phyloP scores from a whole-genome alignment of 1,140 invertebrate species.

The Drosophila nigromelanica region DNA sequence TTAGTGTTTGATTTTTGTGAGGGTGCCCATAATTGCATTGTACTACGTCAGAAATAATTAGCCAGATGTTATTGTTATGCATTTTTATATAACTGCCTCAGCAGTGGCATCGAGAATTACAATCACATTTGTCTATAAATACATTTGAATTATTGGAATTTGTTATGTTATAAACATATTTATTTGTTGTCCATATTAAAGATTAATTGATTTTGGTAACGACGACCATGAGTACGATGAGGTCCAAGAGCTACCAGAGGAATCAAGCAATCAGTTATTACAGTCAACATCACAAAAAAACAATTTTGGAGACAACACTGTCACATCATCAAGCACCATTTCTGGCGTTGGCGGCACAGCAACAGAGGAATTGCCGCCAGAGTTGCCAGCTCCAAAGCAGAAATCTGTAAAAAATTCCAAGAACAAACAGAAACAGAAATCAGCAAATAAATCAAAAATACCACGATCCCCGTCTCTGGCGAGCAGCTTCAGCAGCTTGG shows the following conservation, averaged over 20 bases:
- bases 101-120: no score
- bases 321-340: conserved; percentile 23
- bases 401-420: conserved; percentile 78
- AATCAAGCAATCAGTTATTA: conserved; percentile 66
- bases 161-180: no score
- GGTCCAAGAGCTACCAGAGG: conserved; percentile 77
- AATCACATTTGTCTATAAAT: neutral
- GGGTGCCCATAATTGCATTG: conserved; percentile 19
- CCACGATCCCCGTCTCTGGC: conserved; percentile 78
- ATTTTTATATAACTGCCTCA: conserved; percentile 8
- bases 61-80: conserved; percentile 11
- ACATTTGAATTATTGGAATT: no score
- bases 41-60: neutral
- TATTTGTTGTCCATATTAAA: conserved; percentile 12
- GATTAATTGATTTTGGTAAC: conserved; percentile 80
- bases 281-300: conserved; percentile 52
- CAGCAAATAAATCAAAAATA: conserved; percentile 78
- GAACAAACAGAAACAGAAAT: conserved; percentile 74
- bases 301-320: conserved; percentile 38
- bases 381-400: conserved; percentile 78
- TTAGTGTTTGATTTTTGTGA: neutral
- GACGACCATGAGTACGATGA: conserved; percentile 83
- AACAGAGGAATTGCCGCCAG: conserved; percentile 63
- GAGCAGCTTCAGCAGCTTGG: conserved; percentile 70
- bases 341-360: conserved; percentile 18